Conservation (phyloP, 2,888 invertebrate species). For the Agrotis puta region DNA sequence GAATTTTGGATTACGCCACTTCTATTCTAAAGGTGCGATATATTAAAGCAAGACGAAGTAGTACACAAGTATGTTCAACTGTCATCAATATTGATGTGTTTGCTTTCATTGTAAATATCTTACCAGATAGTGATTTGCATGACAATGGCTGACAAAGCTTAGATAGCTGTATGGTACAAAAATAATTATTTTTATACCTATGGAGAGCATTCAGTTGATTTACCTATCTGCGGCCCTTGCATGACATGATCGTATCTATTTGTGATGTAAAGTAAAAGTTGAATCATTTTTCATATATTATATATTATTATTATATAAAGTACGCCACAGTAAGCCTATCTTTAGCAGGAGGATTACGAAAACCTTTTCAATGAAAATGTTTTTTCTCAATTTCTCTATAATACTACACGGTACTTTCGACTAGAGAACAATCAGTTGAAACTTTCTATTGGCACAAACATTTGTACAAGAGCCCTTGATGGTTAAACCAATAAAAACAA, state of each 20-base stretch:
- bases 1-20: too few relatives aligned
- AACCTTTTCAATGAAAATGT: not conserved
- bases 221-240: too few relatives aligned
- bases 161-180: not conserved
- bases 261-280: too few relatives aligned
- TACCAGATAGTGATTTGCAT: conserved; percentile 66
- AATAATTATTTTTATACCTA: conserved; percentile 7
- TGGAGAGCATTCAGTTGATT: too few relatives aligned
- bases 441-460: conserved; percentile 36
- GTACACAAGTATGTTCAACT: conserved; percentile 19
- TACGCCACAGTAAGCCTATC: not conserved
- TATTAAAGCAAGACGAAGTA: conserved; percentile 9
- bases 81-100: conserved; percentile 48
- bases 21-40: too few relatives aligned
- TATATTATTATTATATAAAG: too few relatives aligned
- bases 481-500: conserved; percentile 25
- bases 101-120: conserved; percentile 60
- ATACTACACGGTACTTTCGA: not conserved
- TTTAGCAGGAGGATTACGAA: not conserved
- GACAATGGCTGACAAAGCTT: conserved; percentile 55
- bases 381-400: not conserved
- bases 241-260: too few relatives aligned
- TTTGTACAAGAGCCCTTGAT: conserved; percentile 41
- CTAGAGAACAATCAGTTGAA: not conserved
- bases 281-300: too few relatives aligned